Conservation (phyloP, 2,113 vertebrate genomes). For the Pleuronectes platessa region DNA sequence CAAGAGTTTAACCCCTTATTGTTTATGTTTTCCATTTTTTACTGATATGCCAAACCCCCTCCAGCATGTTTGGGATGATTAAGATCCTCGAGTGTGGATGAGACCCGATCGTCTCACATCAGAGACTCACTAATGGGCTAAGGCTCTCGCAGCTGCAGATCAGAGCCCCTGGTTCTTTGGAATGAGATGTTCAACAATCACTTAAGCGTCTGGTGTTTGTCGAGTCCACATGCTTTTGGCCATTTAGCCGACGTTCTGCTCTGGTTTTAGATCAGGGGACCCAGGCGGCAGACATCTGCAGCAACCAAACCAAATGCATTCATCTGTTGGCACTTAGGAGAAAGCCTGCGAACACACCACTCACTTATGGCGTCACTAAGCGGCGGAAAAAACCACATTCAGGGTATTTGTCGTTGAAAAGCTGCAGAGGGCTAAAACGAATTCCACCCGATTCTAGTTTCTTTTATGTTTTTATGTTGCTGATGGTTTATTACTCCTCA, state of each 20-base stretch:
- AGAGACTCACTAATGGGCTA: background rate
- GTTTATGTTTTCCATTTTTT: no score
- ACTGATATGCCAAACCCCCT: no score
- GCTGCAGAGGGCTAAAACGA: conserved; percentile 1
- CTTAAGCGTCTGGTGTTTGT: background rate
- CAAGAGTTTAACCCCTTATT: no score
- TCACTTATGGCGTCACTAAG: conserved; percentile 38
- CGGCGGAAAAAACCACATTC: conserved; percentile 42
- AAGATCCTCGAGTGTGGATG: background rate
- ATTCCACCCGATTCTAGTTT: conserved; percentile 25
- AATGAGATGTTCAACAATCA: background rate
- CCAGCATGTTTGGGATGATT: no score
- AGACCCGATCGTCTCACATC: background rate
- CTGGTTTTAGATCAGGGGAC: background rate
- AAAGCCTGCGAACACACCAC: conserved; percentile 33
- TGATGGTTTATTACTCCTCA: conserved; percentile 25
- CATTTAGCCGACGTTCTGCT: background rate
- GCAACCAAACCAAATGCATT: conserved; percentile 17
- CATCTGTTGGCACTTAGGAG: conserved; percentile 38
- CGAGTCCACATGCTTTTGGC: background rate
- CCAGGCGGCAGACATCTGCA: conserved; percentile 40
- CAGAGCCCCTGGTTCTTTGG: background rate
- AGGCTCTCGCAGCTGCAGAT: background rate
- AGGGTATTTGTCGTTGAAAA: conserved; percentile 20
- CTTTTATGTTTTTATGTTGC: background rate